Percentiles rank a stretch among this genome's conserved stretches.
Conservation (phyloP, 2,797 vertebrate genomes). For the Macropodus opercularis region DNA sequence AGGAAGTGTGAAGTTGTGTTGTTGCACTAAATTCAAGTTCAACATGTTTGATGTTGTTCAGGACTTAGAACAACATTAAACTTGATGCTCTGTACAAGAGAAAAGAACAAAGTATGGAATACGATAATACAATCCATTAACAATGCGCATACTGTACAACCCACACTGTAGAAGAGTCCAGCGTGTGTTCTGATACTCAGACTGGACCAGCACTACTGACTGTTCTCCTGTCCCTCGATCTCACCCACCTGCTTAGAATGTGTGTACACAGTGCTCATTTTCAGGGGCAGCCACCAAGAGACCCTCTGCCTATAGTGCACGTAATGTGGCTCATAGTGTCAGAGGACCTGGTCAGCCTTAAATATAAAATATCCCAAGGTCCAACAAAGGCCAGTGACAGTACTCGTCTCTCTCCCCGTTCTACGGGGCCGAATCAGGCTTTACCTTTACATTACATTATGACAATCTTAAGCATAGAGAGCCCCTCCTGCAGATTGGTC, state of each 20-base stretch:
- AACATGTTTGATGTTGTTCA: conserved; percentile 17
- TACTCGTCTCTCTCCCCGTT: conserved; percentile 23
- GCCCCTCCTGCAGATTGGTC: conserved; percentile 34
- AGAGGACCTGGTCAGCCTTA: conserved; percentile 32
- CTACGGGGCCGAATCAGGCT: conserved; percentile 19
- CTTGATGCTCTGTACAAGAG: conserved; percentile 23
- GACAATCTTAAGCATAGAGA: conserved; percentile 35
- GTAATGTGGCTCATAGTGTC: conserved; percentile 18
- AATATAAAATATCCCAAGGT: conserved; percentile 47
- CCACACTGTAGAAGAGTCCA: conserved; percentile 25
- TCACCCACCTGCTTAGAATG: not conserved
- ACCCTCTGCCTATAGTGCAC: conserved; percentile 24
- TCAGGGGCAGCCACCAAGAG: conserved; percentile 21
- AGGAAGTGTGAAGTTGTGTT: conserved; percentile 11
- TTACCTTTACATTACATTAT: conserved; percentile 32
- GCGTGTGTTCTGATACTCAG: conserved; percentile 9
- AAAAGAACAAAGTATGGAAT: conserved; percentile 41
- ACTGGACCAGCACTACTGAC: conserved; percentile 29
- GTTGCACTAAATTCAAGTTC: conserved; percentile 10
- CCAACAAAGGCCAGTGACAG: conserved; percentile 47
- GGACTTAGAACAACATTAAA: conserved; percentile 19
- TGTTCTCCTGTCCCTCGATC: conserved; percentile 15
- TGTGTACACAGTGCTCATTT: conserved; percentile 44
- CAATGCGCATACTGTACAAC: conserved; percentile 50
- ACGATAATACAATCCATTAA: conserved; percentile 39